Evolutionary conservation across 2,797 vertebrate species (phyloP).

Genomic region (Columba guinea): DNA sequence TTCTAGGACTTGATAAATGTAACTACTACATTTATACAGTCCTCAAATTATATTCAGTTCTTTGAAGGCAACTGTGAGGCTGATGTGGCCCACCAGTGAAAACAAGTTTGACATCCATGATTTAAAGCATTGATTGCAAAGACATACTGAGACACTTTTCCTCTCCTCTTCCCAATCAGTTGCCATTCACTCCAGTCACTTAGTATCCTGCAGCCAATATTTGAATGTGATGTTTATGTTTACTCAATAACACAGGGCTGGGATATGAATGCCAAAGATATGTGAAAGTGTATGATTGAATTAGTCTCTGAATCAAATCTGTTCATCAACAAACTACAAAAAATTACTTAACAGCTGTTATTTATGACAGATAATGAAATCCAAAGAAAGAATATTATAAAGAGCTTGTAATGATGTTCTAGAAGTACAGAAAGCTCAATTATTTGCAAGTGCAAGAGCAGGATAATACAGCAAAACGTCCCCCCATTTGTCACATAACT

Average conservation of each 20-base stretch:
- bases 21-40: too few relatives aligned
- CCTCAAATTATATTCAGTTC: too few relatives aligned
- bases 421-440: background rate
- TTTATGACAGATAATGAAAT: background rate
- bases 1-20: too few relatives aligned
- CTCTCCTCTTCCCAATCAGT: too few relatives aligned
- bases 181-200: background rate
- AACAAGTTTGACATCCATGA: too few relatives aligned
- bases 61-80: too few relatives aligned
- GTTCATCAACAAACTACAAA: background rate
- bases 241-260: background rate
- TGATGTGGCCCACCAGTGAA: too few relatives aligned
- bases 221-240: background rate
- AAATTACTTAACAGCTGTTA: background rate
- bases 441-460: background rate
- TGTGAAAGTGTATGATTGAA: accelerated
- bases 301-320: background rate
- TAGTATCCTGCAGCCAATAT: background rate
- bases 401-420: background rate
- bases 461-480: too few relatives aligned
- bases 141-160: background rate
- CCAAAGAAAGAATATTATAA: background rate
- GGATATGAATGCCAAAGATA: background rate
- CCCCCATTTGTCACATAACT: too few relatives aligned
- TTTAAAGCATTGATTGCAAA: background rate